Evolutionary conservation across 2,888 invertebrate species (phyloP).

Genomic region (Tortricodes alternella): DNA sequence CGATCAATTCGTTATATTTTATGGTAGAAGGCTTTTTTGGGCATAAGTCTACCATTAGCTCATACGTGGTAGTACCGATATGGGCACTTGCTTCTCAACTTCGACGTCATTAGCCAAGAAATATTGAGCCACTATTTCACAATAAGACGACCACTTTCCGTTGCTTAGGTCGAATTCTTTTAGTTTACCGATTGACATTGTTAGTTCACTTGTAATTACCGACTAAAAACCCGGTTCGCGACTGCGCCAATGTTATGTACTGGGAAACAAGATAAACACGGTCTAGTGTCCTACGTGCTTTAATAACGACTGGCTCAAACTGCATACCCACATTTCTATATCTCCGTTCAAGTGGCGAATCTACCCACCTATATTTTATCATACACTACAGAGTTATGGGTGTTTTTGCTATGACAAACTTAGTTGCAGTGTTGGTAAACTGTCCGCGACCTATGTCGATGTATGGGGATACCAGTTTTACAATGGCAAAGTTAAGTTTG

Average conservation of each 20-base stretch:
- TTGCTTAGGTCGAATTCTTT: neutral
- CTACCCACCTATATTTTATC: no score
- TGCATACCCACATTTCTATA: no score
- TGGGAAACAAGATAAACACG: neutral
- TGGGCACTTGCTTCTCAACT: neutral
- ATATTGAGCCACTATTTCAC: conserved; percentile 1
- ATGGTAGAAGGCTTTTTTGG: neutral
- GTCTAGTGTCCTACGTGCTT: no score
- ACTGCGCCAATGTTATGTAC: conserved; percentile 7
- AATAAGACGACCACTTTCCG: neutral
- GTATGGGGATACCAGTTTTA: no score
- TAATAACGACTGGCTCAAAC: no score
- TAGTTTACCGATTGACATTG: neutral
- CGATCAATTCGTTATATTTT: neutral
- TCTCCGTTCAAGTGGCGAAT: no score
- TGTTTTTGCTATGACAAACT: no score
- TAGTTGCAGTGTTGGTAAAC: no score
- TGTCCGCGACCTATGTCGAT: no score
- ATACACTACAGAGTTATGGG: no score
- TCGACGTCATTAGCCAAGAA: neutral
- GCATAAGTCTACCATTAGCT: conserved; percentile 5
- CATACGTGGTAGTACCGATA: conserved; percentile 3
- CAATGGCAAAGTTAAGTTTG: no score
- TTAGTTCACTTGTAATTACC: neutral
- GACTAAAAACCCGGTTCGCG: neutral